These are phyloP conservation scores for Netelia fuscicornis DNA, from an alignment of 2,888 invertebrate genomes.

Conservation along the genomic window DNA sequence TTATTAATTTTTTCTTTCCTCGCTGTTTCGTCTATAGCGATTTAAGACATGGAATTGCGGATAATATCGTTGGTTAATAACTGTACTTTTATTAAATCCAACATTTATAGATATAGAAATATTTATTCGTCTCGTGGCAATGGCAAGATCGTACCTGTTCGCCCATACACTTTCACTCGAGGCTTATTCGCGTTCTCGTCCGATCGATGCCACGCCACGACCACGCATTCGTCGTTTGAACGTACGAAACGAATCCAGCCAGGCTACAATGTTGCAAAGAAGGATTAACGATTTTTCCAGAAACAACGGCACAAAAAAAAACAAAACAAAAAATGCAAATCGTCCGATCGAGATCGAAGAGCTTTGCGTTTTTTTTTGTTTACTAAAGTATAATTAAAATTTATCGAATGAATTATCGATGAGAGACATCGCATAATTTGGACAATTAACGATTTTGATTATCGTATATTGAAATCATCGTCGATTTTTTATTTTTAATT, in stretches of 20 bases:
- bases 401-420: not conserved
- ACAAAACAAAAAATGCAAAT: not conserved
- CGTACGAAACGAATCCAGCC: not conserved
- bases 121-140: slow-evolving; percentile 9
- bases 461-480: slow-evolving; percentile 21
- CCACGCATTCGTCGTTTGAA: not conserved
- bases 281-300: not conserved
- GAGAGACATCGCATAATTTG: not conserved
- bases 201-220: slow-evolving; percentile 28
- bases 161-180: slow-evolving; percentile 41
- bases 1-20: not conserved
- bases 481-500: slow-evolving; percentile 13
- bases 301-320: not conserved
- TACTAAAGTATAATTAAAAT: not conserved
- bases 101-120: too few relatives aligned
- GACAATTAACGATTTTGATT: not conserved
- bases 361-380: not conserved
- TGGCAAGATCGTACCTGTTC: not conserved
- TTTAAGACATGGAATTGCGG: not conserved
- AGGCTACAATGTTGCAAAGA: not conserved
- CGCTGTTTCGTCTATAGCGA: not conserved
- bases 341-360: not conserved
- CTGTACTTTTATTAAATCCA: not conserved
- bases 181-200: not conserved
- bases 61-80: not conserved